Evolutionary conservation across 2,797 vertebrate genomes (phyloP), one percentile per base, ranked within the genome.

Genomic region (Microctenopoma lineatum): DNA sequence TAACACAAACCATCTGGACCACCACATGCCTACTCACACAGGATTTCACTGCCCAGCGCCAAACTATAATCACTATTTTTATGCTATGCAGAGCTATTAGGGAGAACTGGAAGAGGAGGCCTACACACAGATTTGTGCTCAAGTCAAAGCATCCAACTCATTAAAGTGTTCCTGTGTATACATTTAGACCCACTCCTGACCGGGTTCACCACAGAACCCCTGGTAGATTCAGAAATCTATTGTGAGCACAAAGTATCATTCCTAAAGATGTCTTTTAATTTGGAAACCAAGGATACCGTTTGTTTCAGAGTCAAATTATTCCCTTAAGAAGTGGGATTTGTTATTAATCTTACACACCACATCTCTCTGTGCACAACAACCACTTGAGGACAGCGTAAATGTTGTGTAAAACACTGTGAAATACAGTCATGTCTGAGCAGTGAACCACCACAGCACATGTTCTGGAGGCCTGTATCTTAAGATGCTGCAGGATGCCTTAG

Each of bases 1-100:
- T 66, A 79, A 86, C 73, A 69, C 27, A 41, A 61, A 75, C 65
- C 75, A 85, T 86, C 79, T 81, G 81, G 72, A 56, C 16, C 39
- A 36, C 36, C 25, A 60, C 59, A 72, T 48, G 59, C 53, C 45
- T 57, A 70, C 42, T 55, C 72, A 32, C 38, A 16, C 48, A 26
- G 48, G 53, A 47, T 44, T 39, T 39, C 26, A 61, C 50, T 29
- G 44, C 44, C 47, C 50, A 2, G 63, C 26, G 26, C 48, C 38
- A 63, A 74, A 50, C 60, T 51, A 52, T 79, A 58, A 79, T 71
- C 5, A 53, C 14, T 55, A 39, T 69, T 84, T 68, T 51, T 68
- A 71, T 39, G 59, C 52, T 63, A 47, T 60, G 64, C 39, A 60
- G 13, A 45, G 46, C 59, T 73, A 66, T 32, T 51, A 52, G 65